Conservation (phyloP, 2,113 vertebrate genomes). For the Hypanus sabinus region DNA sequence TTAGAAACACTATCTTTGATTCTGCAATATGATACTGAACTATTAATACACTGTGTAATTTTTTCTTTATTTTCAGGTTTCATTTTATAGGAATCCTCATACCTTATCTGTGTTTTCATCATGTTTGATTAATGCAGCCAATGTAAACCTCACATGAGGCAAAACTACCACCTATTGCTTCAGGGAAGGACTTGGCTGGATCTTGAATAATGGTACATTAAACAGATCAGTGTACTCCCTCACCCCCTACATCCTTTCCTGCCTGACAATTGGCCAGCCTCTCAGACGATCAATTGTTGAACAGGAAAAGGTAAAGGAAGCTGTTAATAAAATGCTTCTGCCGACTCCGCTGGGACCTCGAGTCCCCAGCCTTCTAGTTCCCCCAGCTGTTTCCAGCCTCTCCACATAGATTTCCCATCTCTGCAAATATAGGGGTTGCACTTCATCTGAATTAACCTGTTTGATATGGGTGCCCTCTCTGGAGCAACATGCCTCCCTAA, state of each 20-base stretch:
- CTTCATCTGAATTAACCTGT: background rate
- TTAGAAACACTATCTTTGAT: background rate
- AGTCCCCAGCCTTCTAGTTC: background rate
- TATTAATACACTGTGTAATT: background rate
- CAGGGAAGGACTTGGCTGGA: background rate
- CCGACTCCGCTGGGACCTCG: background rate
- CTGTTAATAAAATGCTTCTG: background rate
- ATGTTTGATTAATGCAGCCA: background rate
- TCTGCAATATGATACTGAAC: background rate
- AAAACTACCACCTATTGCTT: background rate
- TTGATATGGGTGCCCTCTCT: too few relatives aligned
- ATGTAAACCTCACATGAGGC: background rate
- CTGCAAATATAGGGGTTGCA: background rate
- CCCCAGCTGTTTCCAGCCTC: too few relatives aligned
- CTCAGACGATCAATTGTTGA: background rate
- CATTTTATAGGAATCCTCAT: background rate
- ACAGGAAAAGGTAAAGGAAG: background rate
- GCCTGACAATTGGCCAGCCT: background rate
- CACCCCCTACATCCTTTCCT: too few relatives aligned
- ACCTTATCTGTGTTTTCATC: too few relatives aligned
- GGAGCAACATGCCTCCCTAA: background rate
- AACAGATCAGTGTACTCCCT: background rate
- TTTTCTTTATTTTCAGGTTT: background rate
- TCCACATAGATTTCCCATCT: background rate
- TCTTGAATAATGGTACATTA: background rate